A percentile compares a stretch with the other conserved stretches of the same genome.
Evolutionary conservation across 2,888 invertebrate species (phyloP).

Genomic region (Apamea monoglypha): DNA sequence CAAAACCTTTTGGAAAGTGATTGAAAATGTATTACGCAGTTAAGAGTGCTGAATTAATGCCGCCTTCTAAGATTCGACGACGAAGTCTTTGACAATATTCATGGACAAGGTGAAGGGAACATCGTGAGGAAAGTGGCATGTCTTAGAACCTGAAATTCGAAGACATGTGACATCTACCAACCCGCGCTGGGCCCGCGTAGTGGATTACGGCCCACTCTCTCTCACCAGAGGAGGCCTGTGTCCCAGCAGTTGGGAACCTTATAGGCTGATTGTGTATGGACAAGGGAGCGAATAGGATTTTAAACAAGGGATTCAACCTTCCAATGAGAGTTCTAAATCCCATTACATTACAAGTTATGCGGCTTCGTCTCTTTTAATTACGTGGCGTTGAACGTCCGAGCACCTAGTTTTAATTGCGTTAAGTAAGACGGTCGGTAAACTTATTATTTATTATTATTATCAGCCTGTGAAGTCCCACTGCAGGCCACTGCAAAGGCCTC

Average conservation of each 20-base stretch:
- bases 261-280: too few relatives aligned
- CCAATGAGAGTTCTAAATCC: slow-evolving; percentile 42
- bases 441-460: too few relatives aligned
- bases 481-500: too few relatives aligned
- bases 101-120: neutral
- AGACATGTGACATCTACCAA: too few relatives aligned
- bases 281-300: neutral
- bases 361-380: slow-evolving; percentile 61
- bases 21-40: neutral
- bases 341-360: slow-evolving; percentile 47
- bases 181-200: too few relatives aligned
- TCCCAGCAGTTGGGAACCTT: too few relatives aligned
- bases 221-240: too few relatives aligned
- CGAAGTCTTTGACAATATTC: neutral
- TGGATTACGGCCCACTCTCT: too few relatives aligned
- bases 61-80: too few relatives aligned
- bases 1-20: neutral
- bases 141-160: too few relatives aligned
- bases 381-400: neutral
- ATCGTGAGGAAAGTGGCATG: too few relatives aligned
- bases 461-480: too few relatives aligned
- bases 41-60: neutral
- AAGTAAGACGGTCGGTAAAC: neutral
- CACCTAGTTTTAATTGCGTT: slow-evolving; percentile 23
- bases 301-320: slow-evolving; percentile 6